These are phyloP conservation scores for Triplophysa tibetana DNA, from an alignment of 2,113 vertebrate species.

Conservation along the genomic window DNA sequence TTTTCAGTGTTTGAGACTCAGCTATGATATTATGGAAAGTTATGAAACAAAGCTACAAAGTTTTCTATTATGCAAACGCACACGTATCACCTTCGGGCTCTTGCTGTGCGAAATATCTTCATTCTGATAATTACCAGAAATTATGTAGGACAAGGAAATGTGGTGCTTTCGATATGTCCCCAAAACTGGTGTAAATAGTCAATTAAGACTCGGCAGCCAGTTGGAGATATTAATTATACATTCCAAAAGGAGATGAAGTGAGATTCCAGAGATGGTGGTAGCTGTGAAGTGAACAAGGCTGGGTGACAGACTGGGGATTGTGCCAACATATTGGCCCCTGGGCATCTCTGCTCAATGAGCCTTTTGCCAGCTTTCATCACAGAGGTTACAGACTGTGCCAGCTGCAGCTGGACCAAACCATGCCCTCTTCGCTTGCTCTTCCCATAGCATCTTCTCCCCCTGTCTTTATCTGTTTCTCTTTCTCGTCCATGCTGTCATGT, in stretches of 20 bases:
- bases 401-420: slow-evolving; percentile 49
- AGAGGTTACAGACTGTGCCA: slow-evolving; percentile 51
- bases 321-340: slow-evolving; percentile 52
- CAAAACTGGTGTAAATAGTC: slow-evolving; percentile 50
- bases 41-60: not conserved
- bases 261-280: slow-evolving; percentile 45
- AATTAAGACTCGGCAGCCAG: slow-evolving; percentile 47
- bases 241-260: slow-evolving; percentile 48
- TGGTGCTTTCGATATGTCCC: slow-evolving; percentile 21
- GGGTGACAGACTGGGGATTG: slow-evolving; percentile 51
- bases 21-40: too few relatives aligned
- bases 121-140: slow-evolving; percentile 22
- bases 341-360: slow-evolving; percentile 46
- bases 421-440: slow-evolving; percentile 11
- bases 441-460: not conserved
- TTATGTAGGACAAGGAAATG: slow-evolving; percentile 35
- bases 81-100: slow-evolving; percentile 2
- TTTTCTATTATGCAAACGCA: not conserved
- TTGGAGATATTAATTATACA: slow-evolving; percentile 53
- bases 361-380: slow-evolving; percentile 48
- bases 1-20: too few relatives aligned
- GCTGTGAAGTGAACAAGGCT: slow-evolving; percentile 36
- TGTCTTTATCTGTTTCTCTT: slow-evolving; percentile 16
- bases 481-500: not conserved
- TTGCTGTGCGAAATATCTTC: slow-evolving; percentile 10